These are phyloP conservation scores for Bryconaethiops microstoma DNA, from an alignment of 2,797 vertebrate genomes.

Conservation along the genomic window DNA sequence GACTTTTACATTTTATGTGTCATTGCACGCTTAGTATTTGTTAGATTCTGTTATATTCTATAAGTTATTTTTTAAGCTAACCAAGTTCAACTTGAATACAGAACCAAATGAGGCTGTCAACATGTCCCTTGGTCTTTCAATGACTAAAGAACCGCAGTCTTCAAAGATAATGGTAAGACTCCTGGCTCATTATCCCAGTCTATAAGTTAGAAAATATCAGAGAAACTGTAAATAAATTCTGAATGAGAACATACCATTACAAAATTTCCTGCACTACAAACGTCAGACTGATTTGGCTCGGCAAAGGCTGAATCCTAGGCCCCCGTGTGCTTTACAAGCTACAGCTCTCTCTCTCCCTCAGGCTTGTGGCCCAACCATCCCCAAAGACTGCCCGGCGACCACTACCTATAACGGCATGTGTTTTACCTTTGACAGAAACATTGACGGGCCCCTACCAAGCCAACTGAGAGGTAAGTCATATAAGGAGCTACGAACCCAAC, in stretches of 20 bases:
- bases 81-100: constrained; percentile 45
- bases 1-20: too few relatives aligned
- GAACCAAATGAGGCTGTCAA: constrained; percentile 65
- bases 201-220: background rate
- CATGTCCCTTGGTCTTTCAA: constrained; percentile 75
- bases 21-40: too few relatives aligned
- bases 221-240: background rate
- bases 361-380: constrained; percentile 76
- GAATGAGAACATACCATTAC: background rate
- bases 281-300: background rate
- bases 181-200: background rate
- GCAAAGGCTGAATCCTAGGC: background rate
- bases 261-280: too few relatives aligned
- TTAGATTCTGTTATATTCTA: too few relatives aligned
- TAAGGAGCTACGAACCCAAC: too few relatives aligned
- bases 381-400: constrained; percentile 67
- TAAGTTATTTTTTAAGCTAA: too few relatives aligned
- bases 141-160: constrained; percentile 59
- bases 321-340: too few relatives aligned
- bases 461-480: constrained; percentile 56
- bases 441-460: constrained; percentile 29
- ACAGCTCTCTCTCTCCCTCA: constrained; percentile 45
- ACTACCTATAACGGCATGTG: constrained; percentile 73
- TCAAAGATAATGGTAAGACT: constrained; percentile 59
- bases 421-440: constrained; percentile 39